A percentile compares a stretch with the other conserved stretches of the same genome.
Evolutionary conservation across 2,888 invertebrate genomes (phyloP).

Genomic region (Pseudolycoriella hygida): DNA sequence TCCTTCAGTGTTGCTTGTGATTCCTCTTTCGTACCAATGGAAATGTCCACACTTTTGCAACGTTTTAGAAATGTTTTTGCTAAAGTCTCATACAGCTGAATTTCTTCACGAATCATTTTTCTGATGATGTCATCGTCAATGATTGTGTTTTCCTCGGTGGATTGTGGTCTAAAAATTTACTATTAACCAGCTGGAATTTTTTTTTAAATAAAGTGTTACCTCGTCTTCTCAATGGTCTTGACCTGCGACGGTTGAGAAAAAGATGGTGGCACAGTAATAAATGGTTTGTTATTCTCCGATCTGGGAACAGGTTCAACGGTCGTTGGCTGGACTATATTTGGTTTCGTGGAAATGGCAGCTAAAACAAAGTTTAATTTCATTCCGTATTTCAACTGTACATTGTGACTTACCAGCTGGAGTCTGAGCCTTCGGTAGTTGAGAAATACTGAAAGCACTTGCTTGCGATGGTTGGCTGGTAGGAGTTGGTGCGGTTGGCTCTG

Average conservation of each 20-base stretch:
- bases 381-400: no score
- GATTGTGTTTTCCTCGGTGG: not conserved
- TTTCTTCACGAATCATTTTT: slow-evolving; percentile 44
- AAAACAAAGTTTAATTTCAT: no score
- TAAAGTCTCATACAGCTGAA: slow-evolving; percentile 45
- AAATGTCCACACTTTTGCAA: slow-evolving; percentile 32
- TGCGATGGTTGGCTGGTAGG: not conserved
- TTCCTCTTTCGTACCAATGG: slow-evolving; percentile 34
- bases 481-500: not conserved
- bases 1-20: slow-evolving; percentile 33
- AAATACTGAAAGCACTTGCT: not conserved
- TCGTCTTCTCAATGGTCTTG: not conserved
- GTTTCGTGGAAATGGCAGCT: slow-evolving; percentile 7
- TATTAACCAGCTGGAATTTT: no score
- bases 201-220: no score
- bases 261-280: slow-evolving; percentile 9
- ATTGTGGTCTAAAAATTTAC: no score
- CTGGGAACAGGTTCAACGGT: slow-evolving; percentile 6
- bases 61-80: slow-evolving; percentile 39
- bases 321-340: slow-evolving; percentile 3
- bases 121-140: slow-evolving; percentile 27
- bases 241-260: not conserved
- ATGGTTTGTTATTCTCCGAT: slow-evolving; percentile 6
- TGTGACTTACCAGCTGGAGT: slow-evolving; percentile 2
- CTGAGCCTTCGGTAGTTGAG: not conserved